Evolutionary conservation across 1,140 invertebrate species (phyloP), one percentile per base, ranked within the genome.

Genomic region (Lordiphosa stackelbergi): DNA sequence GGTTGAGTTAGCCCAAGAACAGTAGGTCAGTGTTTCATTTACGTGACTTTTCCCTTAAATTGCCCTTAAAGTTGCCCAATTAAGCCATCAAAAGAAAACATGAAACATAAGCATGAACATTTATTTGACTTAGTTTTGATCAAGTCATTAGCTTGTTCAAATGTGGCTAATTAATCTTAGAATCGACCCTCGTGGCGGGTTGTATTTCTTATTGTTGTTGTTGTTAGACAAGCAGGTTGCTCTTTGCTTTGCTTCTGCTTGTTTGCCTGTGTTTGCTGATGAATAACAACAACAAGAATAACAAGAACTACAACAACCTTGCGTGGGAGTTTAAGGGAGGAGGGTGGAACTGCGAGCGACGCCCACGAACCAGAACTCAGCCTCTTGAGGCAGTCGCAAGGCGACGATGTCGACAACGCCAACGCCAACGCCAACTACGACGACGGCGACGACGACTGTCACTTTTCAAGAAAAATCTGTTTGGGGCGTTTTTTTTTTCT

Each of bases 391-490:
- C 65, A 45, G 34, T 60, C 61, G 65, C 66, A 66, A 69, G 56
- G 65, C 66, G 45, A 62, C 16, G 37, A 35, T 28, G 28, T 34
- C 4, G 52, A 8, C 52, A 5, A 11, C 28, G 52, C 45, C 43
- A 42, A 11, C 28, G 52, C 45, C 43, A 42, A 11, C 31, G 46
- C 31, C 46, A 38, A 11, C 38, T 43, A 34, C 42, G 47, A 37
- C 60, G 68, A 53, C 56, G 53, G 53, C 73, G 65, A 62, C 65
- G 64, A 69, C 74, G 74, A 74, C 75, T 79, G 75, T 83, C 75
- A 81, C 75, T 79, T 78, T 78, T 66, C 75, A 81, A 81, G 75
- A 69, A 63, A 75, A 81, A 81, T 83, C 72, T 69, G 72, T 83
- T 79, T 72, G 77, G 77, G 69, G 71, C 71, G 71, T 65, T 81